Conservation (phyloP, 2,888 invertebrate species). For the Epirrhoe tristata region DNA sequence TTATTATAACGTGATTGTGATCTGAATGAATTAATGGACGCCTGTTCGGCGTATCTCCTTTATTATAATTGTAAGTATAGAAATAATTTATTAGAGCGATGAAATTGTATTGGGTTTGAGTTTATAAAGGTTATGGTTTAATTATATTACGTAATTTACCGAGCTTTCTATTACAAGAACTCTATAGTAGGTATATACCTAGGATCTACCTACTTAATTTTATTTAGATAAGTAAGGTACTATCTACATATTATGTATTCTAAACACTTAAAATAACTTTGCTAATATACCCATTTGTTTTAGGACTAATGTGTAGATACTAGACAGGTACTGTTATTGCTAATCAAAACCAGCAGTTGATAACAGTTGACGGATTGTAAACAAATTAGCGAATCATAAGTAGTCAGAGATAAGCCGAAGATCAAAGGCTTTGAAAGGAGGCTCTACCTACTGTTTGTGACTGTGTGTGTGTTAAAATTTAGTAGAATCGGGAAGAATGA, state of each 20-base stretch:
- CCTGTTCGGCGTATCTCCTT: slow-evolving; percentile 45
- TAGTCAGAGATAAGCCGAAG: background rate
- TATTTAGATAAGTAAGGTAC: no score
- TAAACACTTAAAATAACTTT: no score
- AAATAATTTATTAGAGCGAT: slow-evolving; percentile 23
- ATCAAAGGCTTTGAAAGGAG: background rate
- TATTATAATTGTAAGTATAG: slow-evolving; percentile 40
- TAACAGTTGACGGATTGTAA: background rate
- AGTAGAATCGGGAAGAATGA: background rate
- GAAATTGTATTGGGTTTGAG: slow-evolving; percentile 10
- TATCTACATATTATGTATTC: no score
- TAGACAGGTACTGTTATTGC: background rate
- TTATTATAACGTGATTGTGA: slow-evolving; percentile 57
- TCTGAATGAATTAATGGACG: slow-evolving; percentile 57
- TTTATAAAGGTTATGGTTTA: background rate
- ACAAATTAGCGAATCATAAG: background rate
- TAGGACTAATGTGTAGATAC: background rate
- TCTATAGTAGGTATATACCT: background rate
- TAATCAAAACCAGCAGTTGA: background rate
- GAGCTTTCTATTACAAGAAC: background rate
- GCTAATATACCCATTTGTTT: background rate
- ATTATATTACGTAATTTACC: background rate
- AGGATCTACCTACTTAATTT: background rate
- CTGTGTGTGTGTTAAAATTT: background rate
- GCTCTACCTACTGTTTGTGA: background rate